A percentile compares a stretch with the other conserved stretches of the same genome.
These are phyloP conservation scores for Cacatua alba DNA, from an alignment of 2,113 vertebrate genomes.

Conservation along the genomic window DNA sequence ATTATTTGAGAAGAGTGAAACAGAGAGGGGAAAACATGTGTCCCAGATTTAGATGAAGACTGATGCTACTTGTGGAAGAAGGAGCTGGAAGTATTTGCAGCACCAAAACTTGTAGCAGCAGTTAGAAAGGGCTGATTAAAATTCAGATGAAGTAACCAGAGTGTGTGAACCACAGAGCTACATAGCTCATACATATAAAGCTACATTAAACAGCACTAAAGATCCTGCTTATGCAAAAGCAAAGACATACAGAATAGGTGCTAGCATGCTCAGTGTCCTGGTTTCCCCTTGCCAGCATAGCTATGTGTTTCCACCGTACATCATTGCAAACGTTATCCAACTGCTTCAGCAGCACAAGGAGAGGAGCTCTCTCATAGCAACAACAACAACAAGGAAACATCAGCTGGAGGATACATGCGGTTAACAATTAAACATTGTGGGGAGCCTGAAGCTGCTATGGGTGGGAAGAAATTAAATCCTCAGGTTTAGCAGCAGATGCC, in stretches of 20 bases:
- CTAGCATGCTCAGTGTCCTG: not conserved
- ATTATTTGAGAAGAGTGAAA: not conserved
- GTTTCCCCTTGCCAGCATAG: accelerated
- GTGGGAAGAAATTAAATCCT: not conserved
- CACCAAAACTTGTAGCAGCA: not conserved
- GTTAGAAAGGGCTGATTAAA: not conserved
- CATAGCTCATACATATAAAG: not conserved
- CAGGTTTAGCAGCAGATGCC: not conserved
- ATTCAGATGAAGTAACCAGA: not conserved
- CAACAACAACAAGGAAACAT: not conserved
- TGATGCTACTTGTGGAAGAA: not conserved
- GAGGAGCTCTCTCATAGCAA: not conserved
- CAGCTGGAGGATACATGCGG: not conserved
- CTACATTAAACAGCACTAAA: conserved; percentile 29
- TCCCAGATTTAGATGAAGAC: not conserved
- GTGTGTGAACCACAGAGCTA: not conserved
- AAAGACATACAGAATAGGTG: not conserved
- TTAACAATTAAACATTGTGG: not conserved
- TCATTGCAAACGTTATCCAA: accelerated
- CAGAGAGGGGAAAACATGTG: not conserved
- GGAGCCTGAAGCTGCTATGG: not conserved
- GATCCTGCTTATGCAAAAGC: not conserved
- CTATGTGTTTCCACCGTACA: accelerated
- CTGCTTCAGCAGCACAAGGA: not conserved
- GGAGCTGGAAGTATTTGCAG: not conserved